These are phyloP conservation scores for Trachymyrmex cornetzi DNA, from an alignment of 1,140 invertebrate genomes.

Conservation along the genomic window DNA sequence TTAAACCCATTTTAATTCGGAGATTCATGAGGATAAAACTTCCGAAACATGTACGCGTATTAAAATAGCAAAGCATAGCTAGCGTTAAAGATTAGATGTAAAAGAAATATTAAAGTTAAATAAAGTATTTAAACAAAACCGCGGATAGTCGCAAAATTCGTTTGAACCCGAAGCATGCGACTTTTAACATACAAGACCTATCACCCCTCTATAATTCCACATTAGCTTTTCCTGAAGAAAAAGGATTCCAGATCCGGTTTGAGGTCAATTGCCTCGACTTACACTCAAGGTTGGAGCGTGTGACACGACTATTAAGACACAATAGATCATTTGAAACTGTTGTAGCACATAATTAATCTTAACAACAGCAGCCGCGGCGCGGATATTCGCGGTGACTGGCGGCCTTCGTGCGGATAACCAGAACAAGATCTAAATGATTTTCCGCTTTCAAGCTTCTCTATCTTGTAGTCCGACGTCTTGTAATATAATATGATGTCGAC, in stretches of 20 bases:
- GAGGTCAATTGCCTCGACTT: conserved; percentile 73
- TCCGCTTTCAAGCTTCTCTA: background rate
- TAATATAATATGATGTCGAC: background rate
- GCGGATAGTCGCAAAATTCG: conserved; percentile 12
- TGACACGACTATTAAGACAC: conserved; percentile 69
- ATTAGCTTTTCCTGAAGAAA: conserved; percentile 63
- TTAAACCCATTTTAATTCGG: background rate
- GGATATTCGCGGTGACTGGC: conserved; percentile 32
- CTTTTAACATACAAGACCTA: conserved; percentile 62
- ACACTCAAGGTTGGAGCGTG: conserved; percentile 70
- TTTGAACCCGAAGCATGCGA: conserved; percentile 50
- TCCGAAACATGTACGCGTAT: background rate
- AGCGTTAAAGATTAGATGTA: background rate
- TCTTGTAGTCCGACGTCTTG: background rate
- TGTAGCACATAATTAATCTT: conserved; percentile 63
- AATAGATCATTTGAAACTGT: conserved; percentile 70
- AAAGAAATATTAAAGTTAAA: background rate
- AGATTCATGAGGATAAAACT: background rate
- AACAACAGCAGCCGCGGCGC: conserved; percentile 33
- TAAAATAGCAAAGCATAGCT: background rate
- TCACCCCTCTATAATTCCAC: conserved; percentile 70
- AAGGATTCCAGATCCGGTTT: conserved; percentile 68
- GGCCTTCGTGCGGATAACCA: conserved; percentile 23
- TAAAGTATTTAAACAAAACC: background rate
- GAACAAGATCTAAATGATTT: conserved; percentile 46